phyloP scores from a whole-genome alignment of 2,888 invertebrate species.

The Meteorus cinctellus region DNA sequence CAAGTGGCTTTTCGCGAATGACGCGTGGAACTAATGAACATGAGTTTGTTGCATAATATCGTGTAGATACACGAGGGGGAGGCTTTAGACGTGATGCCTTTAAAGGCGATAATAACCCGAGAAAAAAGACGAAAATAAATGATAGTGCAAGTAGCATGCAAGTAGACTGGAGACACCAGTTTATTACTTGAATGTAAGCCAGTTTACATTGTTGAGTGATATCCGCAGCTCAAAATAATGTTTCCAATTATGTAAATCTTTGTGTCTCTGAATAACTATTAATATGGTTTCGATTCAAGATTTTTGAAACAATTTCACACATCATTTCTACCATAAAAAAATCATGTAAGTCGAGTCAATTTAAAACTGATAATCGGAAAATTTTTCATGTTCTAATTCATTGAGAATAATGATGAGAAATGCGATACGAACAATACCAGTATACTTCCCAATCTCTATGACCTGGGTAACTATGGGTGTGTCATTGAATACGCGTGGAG shows the following conservation, averaged over 20 bases:
- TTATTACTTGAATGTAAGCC: constrained; percentile 65
- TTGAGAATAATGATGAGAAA: background rate
- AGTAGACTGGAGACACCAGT: constrained; percentile 66
- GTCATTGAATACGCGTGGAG: constrained; percentile 22
- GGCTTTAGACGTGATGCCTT: constrained; percentile 48
- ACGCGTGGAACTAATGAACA: constrained; percentile 30
- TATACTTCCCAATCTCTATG: background rate
- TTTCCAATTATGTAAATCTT: background rate
- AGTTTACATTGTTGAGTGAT: constrained; percentile 57
- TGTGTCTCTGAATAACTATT: background rate
- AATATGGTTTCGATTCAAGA: background rate
- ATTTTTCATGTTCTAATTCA: background rate
- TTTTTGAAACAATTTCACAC: no score
- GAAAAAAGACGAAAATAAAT: constrained; percentile 63
- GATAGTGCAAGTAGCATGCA: constrained; percentile 63
- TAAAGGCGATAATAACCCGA: constrained; percentile 64
- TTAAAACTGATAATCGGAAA: background rate
- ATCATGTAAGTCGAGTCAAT: background rate
- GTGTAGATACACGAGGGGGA: constrained; percentile 43
- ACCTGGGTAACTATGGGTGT: background rate
- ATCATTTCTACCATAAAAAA: no score
- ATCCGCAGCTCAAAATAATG: constrained; percentile 7
- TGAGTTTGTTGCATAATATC: constrained; percentile 48
- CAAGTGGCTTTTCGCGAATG: constrained; percentile 51
- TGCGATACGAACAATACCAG: background rate